Percentiles rank a stretch among this genome's conserved stretches.
Evolutionary conservation across 2,888 invertebrate species (phyloP).

Genomic region (Acrobasis consociella): DNA sequence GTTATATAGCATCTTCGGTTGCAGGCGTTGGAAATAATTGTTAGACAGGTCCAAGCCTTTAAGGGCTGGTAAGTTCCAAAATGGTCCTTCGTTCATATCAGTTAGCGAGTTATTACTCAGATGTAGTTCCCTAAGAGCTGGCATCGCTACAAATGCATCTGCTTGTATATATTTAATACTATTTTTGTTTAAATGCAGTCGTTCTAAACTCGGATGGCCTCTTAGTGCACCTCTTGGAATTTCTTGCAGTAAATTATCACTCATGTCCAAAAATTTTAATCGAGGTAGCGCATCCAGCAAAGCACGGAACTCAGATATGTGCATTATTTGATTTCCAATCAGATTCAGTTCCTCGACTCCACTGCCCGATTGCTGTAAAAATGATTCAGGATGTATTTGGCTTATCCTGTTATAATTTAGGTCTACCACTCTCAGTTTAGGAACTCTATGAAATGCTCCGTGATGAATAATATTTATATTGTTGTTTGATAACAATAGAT

Average conservation of each 20-base stretch:
- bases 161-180: constrained; percentile 88
- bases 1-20: constrained; percentile 88
- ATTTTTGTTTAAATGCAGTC: constrained; percentile 91
- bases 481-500: constrained; percentile 87
- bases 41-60: constrained; percentile 92
- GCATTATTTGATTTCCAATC: constrained; percentile 89
- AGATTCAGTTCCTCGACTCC: constrained; percentile 90
- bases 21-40: constrained; percentile 88
- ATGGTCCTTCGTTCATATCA: constrained; percentile 87
- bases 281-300: constrained; percentile 90
- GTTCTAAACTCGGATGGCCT: constrained; percentile 91
- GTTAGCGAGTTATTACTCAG: constrained; percentile 92
- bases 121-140: constrained; percentile 90
- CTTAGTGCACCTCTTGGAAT: constrained; percentile 90
- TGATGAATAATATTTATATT: constrained; percentile 89
- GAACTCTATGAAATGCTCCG: constrained; percentile 91
- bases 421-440: constrained; percentile 87
- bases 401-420: constrained; percentile 89
- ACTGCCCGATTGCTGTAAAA: constrained; percentile 88
- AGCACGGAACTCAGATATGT: constrained; percentile 88
- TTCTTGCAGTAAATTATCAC: constrained; percentile 88
- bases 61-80: constrained; percentile 92
- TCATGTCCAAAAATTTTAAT: constrained; percentile 89
- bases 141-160: constrained; percentile 92
- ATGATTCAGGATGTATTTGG: constrained; percentile 91